Conservation (phyloP, 2,888 invertebrate genomes). For the Torymus tubicola region DNA sequence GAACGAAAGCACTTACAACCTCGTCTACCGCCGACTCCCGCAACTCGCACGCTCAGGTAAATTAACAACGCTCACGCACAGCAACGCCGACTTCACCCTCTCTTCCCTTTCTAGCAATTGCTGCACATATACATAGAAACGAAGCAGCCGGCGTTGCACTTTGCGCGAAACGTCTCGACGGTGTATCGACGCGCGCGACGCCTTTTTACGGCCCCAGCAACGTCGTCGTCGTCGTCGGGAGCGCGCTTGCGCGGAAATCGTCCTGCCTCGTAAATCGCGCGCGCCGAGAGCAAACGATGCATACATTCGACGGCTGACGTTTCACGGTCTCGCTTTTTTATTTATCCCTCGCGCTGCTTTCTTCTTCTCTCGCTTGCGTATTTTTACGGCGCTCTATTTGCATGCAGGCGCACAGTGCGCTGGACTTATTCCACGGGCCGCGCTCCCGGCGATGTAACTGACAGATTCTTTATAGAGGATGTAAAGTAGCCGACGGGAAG, state of each 20-base stretch:
- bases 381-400: conserved; percentile 21
- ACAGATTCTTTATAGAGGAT: conserved; percentile 15
- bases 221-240: background rate
- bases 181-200: background rate
- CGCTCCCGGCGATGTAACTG: conserved; percentile 11
- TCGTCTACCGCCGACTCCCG: too few relatives aligned
- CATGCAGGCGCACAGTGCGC: background rate
- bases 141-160: background rate
- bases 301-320: conserved; percentile 21
- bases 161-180: background rate
- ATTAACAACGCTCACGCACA: too few relatives aligned
- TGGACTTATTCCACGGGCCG: conserved; percentile 22
- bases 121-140: background rate
- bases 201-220: conserved; percentile 15
- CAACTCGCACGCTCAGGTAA: too few relatives aligned
- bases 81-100: too few relatives aligned
- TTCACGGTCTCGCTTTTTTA: too few relatives aligned
- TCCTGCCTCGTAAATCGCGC: conserved; percentile 67
- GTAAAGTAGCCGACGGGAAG: too few relatives aligned
- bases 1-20: too few relatives aligned
- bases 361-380: background rate
- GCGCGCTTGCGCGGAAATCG: conserved; percentile 62
- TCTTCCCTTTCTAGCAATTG: too few relatives aligned
- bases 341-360: conserved; percentile 5
- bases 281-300: conserved; percentile 38